Base-by-base conservation (phyloP, 1,140 invertebrate genomes). In the Steinernema khuongi region DNA sequence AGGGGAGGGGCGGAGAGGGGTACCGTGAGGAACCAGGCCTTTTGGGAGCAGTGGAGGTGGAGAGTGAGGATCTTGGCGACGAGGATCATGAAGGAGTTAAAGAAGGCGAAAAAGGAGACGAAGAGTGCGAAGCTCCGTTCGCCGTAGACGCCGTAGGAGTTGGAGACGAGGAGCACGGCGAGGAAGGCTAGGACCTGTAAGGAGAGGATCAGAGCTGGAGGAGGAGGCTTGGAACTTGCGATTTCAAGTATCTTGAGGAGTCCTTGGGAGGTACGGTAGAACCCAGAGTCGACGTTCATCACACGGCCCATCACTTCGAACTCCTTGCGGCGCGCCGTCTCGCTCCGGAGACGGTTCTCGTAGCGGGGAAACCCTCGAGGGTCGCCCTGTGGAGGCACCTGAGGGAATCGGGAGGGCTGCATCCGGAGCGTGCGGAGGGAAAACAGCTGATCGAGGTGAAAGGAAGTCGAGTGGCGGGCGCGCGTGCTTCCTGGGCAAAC, bases 171-270 rank as follows among this genome's bases (percentile, higher is more conserved):
- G 22, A 77, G 67, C n/a, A 77, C 26, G 2, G 77, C 77, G 28
- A 77, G 41, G 17, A 79, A 75, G 67, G 67, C 77, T 43, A 69
- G 30, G 19, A 30, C 74, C 68, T 4, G 43, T 28, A n/a, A 28
- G 18, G 29, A 1, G 44, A 26, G 31, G 19, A 31, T 74, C 1
- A 1, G 11, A 71, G 19, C 68, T 28, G 11, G 17, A 72, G 1
- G 0, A 30, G 1, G 7, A 66, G 26, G 17, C n/a, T n/a, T n/a
- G n/a, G 33, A 67, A 26, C 74, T 74, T 22, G 78, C 75, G 50
- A 77, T 74, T 74, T 77, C 76, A 28, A 78, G 68, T 22, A 77
- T 73, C 44, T 77, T 77, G 17, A 77, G 36, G 50, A 68, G 26
- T 18, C 76, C 76, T 29, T 77, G 77, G 36, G 71, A 68, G 41